Percentiles rank a stretch among this genome's conserved stretches.
Evolutionary conservation across 1,140 invertebrate genomes (phyloP).

Genomic region (Alviniconcha marisindica): DNA sequence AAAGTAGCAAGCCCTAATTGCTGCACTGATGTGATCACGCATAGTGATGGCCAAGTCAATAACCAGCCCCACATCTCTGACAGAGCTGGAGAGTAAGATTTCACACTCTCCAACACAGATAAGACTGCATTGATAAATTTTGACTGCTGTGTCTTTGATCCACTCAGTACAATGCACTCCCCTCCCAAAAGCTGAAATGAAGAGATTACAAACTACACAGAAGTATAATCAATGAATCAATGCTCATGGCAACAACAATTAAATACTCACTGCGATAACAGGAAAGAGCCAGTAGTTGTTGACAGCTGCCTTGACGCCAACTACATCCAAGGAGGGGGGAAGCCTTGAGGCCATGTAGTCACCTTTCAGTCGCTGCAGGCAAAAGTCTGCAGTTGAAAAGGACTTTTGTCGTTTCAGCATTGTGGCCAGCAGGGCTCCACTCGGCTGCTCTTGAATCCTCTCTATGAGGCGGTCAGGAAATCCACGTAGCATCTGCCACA

Average conservation of each 20-base stretch:
- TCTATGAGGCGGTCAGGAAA: slow-evolving; percentile 70
- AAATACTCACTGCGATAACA: slow-evolving; percentile 71
- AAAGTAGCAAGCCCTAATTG: no score
- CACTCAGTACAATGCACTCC: no score
- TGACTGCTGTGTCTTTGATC: no score
- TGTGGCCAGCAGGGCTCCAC: slow-evolving; percentile 65
- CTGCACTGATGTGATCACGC: no score
- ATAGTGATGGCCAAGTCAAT: no score
- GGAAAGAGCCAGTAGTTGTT: slow-evolving; percentile 76
- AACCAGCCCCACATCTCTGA: no score
- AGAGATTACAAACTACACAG: no score
- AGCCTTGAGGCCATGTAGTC: slow-evolving; percentile 70
- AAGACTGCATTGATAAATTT: no score
- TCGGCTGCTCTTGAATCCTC: slow-evolving; percentile 71
- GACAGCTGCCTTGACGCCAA: slow-evolving; percentile 65
- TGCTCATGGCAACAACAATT: slow-evolving; percentile 7
- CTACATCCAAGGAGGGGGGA: slow-evolving; percentile 60
- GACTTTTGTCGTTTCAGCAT: slow-evolving; percentile 61
- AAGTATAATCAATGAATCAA: no score
- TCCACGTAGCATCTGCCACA: slow-evolving; percentile 68
- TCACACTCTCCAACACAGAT: no score
- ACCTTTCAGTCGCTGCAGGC: slow-evolving; percentile 62
- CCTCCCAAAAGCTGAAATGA: no score
- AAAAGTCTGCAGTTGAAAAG: slow-evolving; percentile 60
- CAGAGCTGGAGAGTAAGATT: no score